Conservation (phyloP, 2,113 vertebrate genomes). For the Gambusia affinis region DNA sequence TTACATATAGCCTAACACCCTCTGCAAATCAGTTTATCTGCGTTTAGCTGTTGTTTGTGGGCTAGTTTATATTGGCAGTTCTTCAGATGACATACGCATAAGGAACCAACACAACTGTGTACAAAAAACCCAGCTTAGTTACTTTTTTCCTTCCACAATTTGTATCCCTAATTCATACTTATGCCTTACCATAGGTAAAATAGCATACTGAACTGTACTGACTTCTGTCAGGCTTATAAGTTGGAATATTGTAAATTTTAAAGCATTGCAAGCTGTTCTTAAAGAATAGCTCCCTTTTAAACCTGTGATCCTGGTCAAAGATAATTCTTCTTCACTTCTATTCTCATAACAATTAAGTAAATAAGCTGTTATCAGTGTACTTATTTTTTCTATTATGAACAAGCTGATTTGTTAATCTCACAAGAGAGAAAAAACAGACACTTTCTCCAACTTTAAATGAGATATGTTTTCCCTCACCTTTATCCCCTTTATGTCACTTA, state of each 20-base stretch:
- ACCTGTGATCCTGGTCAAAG: neutral
- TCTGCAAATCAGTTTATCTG: neutral
- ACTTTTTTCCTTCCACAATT: too few species aligned
- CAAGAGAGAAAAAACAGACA: neutral
- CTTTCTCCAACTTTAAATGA: neutral
- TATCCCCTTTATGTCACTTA: neutral
- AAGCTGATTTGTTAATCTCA: conserved; percentile 30
- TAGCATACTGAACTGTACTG: too few species aligned
- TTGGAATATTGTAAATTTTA: conserved; percentile 2
- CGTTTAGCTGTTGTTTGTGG: neutral
- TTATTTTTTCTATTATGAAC: neutral
- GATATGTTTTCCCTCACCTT: neutral
- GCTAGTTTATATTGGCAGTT: neutral
- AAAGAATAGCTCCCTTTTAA: neutral
- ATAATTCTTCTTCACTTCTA: conserved; percentile 10
- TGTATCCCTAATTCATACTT: too few species aligned
- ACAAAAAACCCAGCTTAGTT: too few species aligned
- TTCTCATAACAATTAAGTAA: neutral
- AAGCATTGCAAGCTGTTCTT: conserved; percentile 7
- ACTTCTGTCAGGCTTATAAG: conserved; percentile 24
- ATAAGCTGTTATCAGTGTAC: conserved; percentile 5
- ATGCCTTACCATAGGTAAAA: neutral
- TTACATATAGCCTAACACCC: neutral
- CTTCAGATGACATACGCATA: neutral
- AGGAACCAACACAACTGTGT: neutral